Conservation (phyloP, 2,113 vertebrate species). For the Lathamus discolor region DNA sequence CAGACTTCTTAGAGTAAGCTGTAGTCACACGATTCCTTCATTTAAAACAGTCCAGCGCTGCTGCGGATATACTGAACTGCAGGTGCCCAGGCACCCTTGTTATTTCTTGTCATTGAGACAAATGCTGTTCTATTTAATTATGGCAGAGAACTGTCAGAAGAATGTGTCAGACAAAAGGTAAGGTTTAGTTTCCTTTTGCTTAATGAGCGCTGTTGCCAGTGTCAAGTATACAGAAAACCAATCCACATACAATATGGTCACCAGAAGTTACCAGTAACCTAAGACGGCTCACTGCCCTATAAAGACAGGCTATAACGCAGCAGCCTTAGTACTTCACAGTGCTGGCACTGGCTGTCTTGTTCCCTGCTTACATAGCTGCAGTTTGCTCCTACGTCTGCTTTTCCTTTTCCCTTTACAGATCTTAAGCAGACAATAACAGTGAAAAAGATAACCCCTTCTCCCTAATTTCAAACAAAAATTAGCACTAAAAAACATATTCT, state of each 20-base stretch:
- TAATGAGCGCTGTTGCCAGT: background rate
- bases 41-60: background rate
- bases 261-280: background rate
- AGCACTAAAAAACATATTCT: background rate
- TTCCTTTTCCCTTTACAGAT: background rate
- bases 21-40: background rate
- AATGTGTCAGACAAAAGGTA: background rate
- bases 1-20: background rate
- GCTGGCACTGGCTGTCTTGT: background rate
- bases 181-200: background rate
- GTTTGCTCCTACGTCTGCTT: background rate
- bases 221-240: background rate
- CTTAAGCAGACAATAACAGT: no score
- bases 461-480: background rate
- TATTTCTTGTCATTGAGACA: background rate
- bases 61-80: background rate
- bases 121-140: background rate
- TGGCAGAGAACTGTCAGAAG: background rate
- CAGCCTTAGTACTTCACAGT: accelerated
- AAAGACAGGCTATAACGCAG: background rate
- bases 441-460: background rate
- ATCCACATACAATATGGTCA: background rate
- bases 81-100: background rate
- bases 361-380: background rate
- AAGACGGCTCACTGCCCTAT: background rate